Base-by-base conservation (phyloP, 2,797 vertebrate genomes). In the Oryzias dopingdopingensis region DNA sequence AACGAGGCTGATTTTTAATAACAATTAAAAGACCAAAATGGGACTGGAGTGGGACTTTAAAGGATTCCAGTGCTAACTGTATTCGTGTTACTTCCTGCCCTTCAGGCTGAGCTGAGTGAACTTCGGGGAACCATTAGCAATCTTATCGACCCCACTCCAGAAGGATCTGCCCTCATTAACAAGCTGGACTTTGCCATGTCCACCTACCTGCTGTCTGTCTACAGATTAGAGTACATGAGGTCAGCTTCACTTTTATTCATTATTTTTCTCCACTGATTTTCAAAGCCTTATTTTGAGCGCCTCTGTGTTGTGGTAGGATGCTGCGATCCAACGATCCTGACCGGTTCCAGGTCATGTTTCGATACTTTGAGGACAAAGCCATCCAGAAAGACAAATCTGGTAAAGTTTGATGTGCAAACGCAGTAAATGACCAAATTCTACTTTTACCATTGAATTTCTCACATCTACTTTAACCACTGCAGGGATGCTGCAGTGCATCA, bases 401-500 rank as follows among this genome's bases (percentile, higher is more conserved):
- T 97, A 83, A 76, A 90, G 2, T 14, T 52, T 70, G 23, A 8
- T 14, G n/a, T 5, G 15, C 16, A 0, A 41, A 48, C 42, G 8
- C 29, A 32, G 7, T 26, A 37, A 8, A 37, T 23, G 5, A 2
- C 42, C 22, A 26, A 4, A 0, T 4, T 37, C 1, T 48, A 5
- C 0, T 49, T 5, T 42, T 47, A 14, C 13, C 1, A 20, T 46
- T 51, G 0, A 6, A n/a, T 65, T 54, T 23, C 48, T 63, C 2
- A 53, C 14, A 22, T 17, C 15, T 1, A 2, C 17, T 17, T 43
- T 26, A 42, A 14, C 64, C 15, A 49, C 40, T 29, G 3, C 26
- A 99, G 97, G 97, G 29, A 98, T 98, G 97, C 94, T 99, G 94
- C 97, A 97, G 86, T 98, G 97, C 82, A 95, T 98, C 59, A 94